phyloP scores from a whole-genome alignment of 2,888 invertebrate genomes.

The Sesia bembeciformis region DNA sequence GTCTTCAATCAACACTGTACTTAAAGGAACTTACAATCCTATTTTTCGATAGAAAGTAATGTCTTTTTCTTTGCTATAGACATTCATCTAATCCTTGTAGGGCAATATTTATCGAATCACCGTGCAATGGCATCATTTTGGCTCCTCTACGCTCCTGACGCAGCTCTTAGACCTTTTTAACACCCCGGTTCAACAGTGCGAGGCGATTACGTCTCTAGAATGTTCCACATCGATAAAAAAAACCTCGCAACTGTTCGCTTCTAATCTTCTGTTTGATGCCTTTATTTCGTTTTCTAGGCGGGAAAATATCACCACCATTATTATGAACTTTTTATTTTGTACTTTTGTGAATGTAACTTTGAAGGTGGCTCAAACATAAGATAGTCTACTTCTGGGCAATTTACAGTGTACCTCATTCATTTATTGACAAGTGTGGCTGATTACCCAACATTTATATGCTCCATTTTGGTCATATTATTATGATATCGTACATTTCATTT shows the following conservation, averaged over 20 bases:
- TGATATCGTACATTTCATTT: too few relatives aligned
- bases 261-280: slow-evolving; percentile 71
- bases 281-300: background rate
- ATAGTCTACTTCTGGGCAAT: slow-evolving; percentile 67
- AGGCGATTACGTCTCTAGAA: slow-evolving; percentile 26
- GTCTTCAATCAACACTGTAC: too few relatives aligned
- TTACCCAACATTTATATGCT: too few relatives aligned
- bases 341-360: background rate
- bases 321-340: background rate
- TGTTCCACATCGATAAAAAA: slow-evolving; percentile 10
- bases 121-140: slow-evolving; percentile 27
- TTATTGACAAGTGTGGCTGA: background rate
- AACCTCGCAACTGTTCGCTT: slow-evolving; percentile 56
- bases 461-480: too few relatives aligned
- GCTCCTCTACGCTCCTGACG: slow-evolving; percentile 70
- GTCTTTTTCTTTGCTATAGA: too few relatives aligned
- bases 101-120: background rate
- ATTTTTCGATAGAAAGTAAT: too few relatives aligned
- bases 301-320: background rate
- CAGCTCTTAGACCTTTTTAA: slow-evolving; percentile 56
- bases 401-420: slow-evolving; percentile 34
- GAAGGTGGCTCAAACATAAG: slow-evolving; percentile 69
- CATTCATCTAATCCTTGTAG: background rate
- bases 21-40: too few relatives aligned
- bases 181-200: slow-evolving; percentile 70